Conservation (phyloP, 2,888 invertebrate genomes). For the Cacoxenus indagator region DNA sequence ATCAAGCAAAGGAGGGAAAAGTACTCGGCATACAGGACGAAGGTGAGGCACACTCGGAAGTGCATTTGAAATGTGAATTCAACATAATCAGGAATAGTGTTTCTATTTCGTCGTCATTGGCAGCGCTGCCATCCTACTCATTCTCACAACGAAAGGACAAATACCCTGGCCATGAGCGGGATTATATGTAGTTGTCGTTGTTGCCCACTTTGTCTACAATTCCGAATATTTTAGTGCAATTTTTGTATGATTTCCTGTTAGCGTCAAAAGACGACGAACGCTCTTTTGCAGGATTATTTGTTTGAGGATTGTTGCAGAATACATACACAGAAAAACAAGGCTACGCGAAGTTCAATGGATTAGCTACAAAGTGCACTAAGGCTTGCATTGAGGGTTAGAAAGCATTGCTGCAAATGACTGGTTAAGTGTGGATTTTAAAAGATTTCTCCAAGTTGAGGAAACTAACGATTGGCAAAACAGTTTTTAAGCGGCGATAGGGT, state of each 20-base stretch:
- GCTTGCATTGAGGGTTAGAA: no score
- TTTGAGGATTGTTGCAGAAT: background rate
- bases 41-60: constrained; percentile 27
- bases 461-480: no score
- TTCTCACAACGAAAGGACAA: no score
- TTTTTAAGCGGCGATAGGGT: no score
- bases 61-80: constrained; percentile 37
- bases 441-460: no score
- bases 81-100: constrained; percentile 26
- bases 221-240: background rate
- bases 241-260: background rate
- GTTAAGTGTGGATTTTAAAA: background rate
- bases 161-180: no score
- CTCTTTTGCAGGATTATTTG: background rate
- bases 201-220: background rate
- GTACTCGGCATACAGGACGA: background rate
- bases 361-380: background rate
- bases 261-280: background rate
- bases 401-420: no score
- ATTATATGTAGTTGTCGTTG: background rate
- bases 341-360: background rate
- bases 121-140: background rate
- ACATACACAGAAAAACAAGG: background rate
- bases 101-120: background rate
- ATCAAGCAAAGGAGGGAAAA: background rate